Conservation (phyloP, 2,113 vertebrate genomes). For the Atrichornis clamosus region DNA sequence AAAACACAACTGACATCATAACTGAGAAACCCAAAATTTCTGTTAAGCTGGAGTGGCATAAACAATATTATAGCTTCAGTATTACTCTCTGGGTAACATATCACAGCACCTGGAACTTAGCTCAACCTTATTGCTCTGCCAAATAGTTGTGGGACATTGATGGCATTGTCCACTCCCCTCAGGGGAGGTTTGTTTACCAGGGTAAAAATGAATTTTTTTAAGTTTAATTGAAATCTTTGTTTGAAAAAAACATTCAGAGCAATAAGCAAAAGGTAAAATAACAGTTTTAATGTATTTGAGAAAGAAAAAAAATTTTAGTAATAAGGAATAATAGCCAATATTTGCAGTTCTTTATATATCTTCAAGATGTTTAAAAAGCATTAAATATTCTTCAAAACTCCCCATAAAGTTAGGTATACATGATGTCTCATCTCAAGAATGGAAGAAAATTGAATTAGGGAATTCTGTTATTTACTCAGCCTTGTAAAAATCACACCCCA, state of each 20-base stretch:
- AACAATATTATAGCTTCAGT: neutral
- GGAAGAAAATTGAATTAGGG: neutral
- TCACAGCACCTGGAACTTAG: neutral
- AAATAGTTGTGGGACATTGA: neutral
- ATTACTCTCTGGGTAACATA: neutral
- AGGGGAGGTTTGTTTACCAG: neutral
- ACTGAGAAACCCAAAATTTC: neutral
- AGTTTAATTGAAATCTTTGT: neutral
- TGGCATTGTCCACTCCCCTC: neutral
- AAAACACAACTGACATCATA: neutral
- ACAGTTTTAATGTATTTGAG: neutral
- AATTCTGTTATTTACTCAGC: neutral
- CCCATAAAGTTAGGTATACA: neutral
- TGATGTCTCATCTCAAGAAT: neutral
- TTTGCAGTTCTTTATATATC: neutral
- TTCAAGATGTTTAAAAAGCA: neutral
- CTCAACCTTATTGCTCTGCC: neutral
- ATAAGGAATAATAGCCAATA: neutral
- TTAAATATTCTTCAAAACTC: neutral
- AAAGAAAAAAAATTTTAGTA: neutral
- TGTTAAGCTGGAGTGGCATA: neutral
- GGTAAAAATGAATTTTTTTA: neutral
- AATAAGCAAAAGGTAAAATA: neutral
- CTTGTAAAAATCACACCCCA: neutral
- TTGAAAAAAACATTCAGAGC: neutral